A percentile compares a stretch with the other conserved stretches of the same genome.
phyloP scores from a whole-genome alignment of 2,113 vertebrate species.

The Gyps fulvus region DNA sequence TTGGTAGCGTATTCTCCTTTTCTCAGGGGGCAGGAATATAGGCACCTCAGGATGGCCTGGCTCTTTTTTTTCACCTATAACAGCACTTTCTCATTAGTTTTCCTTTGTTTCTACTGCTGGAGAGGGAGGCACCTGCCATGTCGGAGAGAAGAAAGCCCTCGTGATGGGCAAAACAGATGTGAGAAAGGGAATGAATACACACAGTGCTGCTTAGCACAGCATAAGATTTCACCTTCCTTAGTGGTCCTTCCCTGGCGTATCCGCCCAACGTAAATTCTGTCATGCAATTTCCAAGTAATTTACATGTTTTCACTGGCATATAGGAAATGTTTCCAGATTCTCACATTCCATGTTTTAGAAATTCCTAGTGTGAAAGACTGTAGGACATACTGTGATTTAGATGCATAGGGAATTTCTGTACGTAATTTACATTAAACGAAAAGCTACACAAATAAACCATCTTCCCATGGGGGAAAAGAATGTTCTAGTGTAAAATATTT shows the following conservation, averaged over 20 bases:
- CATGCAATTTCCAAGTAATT: neutral
- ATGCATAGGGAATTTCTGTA: neutral
- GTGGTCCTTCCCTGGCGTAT: fast-evolving
- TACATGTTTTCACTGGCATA: neutral
- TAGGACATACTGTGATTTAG: neutral
- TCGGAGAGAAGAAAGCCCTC: neutral
- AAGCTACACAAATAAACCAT: neutral
- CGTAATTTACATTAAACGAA: neutral
- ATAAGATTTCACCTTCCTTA: neutral
- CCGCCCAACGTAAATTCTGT: fast-evolving
- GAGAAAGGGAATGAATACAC: neutral
- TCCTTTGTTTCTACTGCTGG: neutral
- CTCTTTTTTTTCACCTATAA: neutral
- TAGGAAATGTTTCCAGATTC: neutral
- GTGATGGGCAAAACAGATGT: neutral
- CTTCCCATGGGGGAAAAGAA: neutral
- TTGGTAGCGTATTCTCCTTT: neutral
- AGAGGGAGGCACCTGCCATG: neutral
- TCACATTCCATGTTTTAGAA: neutral
- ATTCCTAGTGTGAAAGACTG: neutral
- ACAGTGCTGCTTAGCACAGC: fast-evolving
- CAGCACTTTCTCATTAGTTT: neutral
- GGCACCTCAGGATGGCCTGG: neutral
- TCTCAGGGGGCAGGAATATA: neutral
- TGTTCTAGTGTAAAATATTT: neutral